Percentiles rank a stretch among this genome's conserved stretches.
Conservation (phyloP, 92 coral and sea anemone species). For the Blastomussa wellsi region DNA sequence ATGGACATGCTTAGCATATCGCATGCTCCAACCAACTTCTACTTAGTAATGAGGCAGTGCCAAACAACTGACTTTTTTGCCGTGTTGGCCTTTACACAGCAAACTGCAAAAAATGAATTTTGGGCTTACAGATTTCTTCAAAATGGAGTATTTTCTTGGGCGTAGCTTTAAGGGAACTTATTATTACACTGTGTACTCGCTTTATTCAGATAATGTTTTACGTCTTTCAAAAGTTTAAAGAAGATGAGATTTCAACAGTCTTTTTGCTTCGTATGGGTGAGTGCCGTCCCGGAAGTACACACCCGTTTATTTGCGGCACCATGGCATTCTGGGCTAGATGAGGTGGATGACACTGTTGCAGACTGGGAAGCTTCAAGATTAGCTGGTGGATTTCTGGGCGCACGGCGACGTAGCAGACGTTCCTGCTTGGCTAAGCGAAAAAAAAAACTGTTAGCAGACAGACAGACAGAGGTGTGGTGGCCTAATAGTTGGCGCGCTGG, state of each 20-base stretch:
- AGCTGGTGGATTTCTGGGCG: slow-evolving; percentile 60
- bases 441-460: background rate
- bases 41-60: background rate
- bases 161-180: background rate
- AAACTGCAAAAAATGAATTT: background rate
- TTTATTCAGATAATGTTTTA: background rate
- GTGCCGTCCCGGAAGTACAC: background rate
- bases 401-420: slow-evolving; percentile 72
- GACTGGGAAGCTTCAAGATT: slow-evolving; percentile 74
- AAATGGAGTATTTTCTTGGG: background rate
- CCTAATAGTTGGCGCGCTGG: too few species aligned
- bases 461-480: background rate
- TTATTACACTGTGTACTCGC: background rate
- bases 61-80: background rate
- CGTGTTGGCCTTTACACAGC: background rate
- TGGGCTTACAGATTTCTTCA: background rate
- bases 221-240: background rate
- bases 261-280: too few species aligned
- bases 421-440: slow-evolving; percentile 45
- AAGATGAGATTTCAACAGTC: background rate
- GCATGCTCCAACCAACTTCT: background rate
- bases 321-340: slow-evolving; percentile 59
- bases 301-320: slow-evolving; percentile 51
- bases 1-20: too few species aligned
- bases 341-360: slow-evolving; percentile 84